These are phyloP conservation scores for Stenoptilia bipunctidactyla DNA, from an alignment of 2,888 invertebrate species.

Conservation along the genomic window DNA sequence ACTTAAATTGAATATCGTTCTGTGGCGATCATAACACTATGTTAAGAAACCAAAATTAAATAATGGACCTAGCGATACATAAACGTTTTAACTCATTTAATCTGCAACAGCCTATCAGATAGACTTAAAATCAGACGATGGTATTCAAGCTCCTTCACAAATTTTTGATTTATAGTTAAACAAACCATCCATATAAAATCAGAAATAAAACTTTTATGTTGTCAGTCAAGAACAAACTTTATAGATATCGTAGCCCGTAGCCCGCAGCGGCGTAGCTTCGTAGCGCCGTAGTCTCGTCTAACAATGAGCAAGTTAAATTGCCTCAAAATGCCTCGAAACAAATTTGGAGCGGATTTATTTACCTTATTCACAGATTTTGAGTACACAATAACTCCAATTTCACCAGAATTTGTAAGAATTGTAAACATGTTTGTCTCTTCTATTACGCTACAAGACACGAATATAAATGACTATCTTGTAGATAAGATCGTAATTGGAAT, in stretches of 20 bases:
- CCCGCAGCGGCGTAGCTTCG: slow-evolving; percentile 19
- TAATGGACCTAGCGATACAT: too few species aligned
- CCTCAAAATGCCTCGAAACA: slow-evolving; percentile 27
- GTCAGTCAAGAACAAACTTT: not conserved
- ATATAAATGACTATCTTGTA: slow-evolving; percentile 16
- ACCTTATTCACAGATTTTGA: slow-evolving; percentile 14
- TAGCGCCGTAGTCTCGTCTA: slow-evolving; percentile 15
- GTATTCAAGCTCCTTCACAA: too few species aligned
- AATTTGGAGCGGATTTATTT: not conserved
- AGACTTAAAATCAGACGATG: too few species aligned
- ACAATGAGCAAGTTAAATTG: slow-evolving; percentile 35
- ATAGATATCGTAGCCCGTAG: slow-evolving; percentile 14
- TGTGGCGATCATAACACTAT: too few species aligned
- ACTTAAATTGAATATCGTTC: too few species aligned
- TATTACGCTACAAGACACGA: slow-evolving; percentile 20
- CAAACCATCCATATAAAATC: too few species aligned
- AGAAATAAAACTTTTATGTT: not conserved
- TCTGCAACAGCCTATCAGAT: too few species aligned
- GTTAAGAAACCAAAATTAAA: too few species aligned
- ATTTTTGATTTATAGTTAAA: too few species aligned
- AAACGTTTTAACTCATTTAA: too few species aligned
- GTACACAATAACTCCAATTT: slow-evolving; percentile 34
- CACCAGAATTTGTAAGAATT: slow-evolving; percentile 26
- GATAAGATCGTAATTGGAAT: not conserved
- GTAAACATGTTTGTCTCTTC: slow-evolving; percentile 51